phyloP scores from a whole-genome alignment of 2,113 vertebrate species.

The Hippopotamus amphibius region DNA sequence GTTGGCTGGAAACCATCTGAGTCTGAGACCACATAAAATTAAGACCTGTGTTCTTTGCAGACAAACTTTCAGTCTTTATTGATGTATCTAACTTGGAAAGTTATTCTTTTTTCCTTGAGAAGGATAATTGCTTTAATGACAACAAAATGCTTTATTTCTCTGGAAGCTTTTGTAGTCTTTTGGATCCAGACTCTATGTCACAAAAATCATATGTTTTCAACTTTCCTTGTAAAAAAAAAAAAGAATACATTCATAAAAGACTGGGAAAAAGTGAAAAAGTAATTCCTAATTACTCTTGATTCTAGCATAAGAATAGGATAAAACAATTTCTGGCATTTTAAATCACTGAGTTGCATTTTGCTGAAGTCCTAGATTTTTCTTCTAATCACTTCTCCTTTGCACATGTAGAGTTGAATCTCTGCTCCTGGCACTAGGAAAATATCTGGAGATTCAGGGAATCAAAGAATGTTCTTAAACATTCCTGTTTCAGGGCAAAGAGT shows the following conservation, averaged over 20 bases:
- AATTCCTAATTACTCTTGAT: slow-evolving; percentile 11
- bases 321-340: background rate
- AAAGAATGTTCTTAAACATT: background rate
- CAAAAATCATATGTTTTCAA: background rate
- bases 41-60: background rate
- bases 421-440: background rate
- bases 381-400: background rate
- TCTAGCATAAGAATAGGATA: background rate
- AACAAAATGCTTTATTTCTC: slow-evolving; percentile 45
- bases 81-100: background rate
- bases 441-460: background rate
- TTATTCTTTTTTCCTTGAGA: background rate
- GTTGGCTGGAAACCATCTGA: background rate
- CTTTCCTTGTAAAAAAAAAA: slow-evolving; percentile 48
- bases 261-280: background rate
- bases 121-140: background rate
- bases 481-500: background rate
- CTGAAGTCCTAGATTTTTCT: background rate
- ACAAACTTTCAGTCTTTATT: slow-evolving; percentile 3
- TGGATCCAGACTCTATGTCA: background rate
- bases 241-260: background rate
- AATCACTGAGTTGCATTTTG: background rate
- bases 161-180: background rate
- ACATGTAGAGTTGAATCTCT: background rate
- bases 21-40: background rate